Evolutionary conservation across 2,113 vertebrate species (phyloP), one percentile per base, ranked within the genome.

Genomic region (Silurus glanis): DNA sequence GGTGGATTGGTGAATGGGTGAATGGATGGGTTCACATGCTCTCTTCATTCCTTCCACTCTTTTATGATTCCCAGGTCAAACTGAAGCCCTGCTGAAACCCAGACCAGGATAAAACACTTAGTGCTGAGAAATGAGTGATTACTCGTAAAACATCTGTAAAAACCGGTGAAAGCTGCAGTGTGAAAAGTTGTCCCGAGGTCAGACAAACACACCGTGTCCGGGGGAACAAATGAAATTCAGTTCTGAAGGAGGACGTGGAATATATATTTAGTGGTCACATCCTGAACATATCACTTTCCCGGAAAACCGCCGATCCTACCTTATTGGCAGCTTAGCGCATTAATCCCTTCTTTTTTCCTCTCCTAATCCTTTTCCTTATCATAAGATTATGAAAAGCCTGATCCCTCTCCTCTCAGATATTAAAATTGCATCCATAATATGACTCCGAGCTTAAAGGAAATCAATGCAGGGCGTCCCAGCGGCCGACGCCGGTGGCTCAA

Each of bases 271-370:
- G 88, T 90, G 89, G 56, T 88, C 89, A 90, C 90, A 90, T 87
- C 87, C 28, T 84, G 81, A 66, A 93, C 90, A 90, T 90, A 91
- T 92, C 91, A 92, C 94, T 95, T 96, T 95, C 92, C 87, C 88
- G 87, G 94, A 95, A 93, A 87, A 84, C 51, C 93, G 92, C 96
- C 93, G 91, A 87, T 94, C 92, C 51, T 92, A 91, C 93, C 90
- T 93, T 94, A 95, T 93, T 95, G 94, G 94, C 90, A 95, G 96
- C 96, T 94, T 92, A 93, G 94, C 82, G 93, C 96, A 96, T 95
- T 95, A 97, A 96, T 97, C 94, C 95, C 92, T 92, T 94, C 92
- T 93, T 94, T 93, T 92, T 94, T 94, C 94, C 94, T 59, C 51
- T 47, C 89, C 92, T 95, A 96, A 96, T 95, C 95, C 94, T 90